Evolutionary conservation across 2,888 invertebrate species (phyloP), one percentile per base, ranked within the genome.

Genomic region (Pediacus dermestoides): DNA sequence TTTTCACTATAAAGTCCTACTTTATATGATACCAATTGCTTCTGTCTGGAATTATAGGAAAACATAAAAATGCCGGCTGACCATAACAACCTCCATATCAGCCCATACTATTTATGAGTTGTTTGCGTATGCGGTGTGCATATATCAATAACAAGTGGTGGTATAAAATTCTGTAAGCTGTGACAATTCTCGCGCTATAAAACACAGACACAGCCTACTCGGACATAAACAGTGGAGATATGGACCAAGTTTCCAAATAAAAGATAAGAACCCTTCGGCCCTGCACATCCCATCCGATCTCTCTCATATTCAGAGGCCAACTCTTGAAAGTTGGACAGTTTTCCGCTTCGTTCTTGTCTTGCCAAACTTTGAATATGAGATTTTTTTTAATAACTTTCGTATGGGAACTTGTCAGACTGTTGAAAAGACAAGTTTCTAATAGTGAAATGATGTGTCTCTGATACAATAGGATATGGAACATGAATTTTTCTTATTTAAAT

Each of bases 231-330:
- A 54, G 55, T 43, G 49, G 2, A 52, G 57, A 57, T 60, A 59
- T 52, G 58, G 55, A 49, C 48, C 55, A 60, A 61, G 52, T 61
- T 61, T 60, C 53, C 59, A 55, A 61, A 59, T 59, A 59, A 53
- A 60, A 59, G 60, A 58, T 58, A 57, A 55, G 47, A 53, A 45
- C 44, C 47, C 44, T 49, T 46, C 34, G 37, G 42, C 41, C 42
- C 37, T 42, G 42, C 42, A 43, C 44, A 44, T 44, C 46, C 42
- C 28, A 9, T 14, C 15, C 39, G 28, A 36, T 46, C 46, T 41
- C 46, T 44, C 35, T 21, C 32, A 41, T 45, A 44, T 37, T 34
- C 27, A 32, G 38, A 38, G 46, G 41, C 47, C 48, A 26, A 16
- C 50, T 44, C 46, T 44, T 39, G 44, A 50, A 55, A 52, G 41